Percentiles rank a stretch among this genome's conserved stretches.
phyloP scores from a whole-genome alignment of 2,113 vertebrate species.

The pig (Sus scrofa) region DNA sequence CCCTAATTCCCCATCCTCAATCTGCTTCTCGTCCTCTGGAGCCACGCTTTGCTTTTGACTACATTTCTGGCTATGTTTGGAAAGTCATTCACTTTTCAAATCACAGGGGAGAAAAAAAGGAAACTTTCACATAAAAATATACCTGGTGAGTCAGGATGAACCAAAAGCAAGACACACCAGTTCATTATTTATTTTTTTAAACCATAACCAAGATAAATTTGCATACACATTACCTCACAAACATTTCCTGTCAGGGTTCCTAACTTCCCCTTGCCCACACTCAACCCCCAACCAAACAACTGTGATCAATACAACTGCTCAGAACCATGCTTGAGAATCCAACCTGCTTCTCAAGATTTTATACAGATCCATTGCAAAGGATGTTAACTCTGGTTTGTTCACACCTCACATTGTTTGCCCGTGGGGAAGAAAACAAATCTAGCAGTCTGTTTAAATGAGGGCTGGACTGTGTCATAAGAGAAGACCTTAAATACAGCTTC shows the following conservation, averaged over 20 bases:
- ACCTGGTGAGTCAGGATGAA: neutral
- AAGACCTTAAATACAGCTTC: neutral
- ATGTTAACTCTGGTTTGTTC: neutral
- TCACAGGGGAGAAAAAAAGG: neutral
- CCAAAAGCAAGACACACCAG: neutral
- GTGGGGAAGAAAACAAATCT: neutral
- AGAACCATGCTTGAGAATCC: neutral
- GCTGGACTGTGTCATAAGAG: neutral
- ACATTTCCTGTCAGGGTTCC: neutral
- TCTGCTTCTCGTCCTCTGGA: constrained; percentile 29
- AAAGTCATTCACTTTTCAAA: constrained; percentile 32
- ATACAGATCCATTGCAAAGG: neutral
- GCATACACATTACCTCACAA: neutral
- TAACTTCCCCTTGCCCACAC: neutral
- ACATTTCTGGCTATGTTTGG: neutral
- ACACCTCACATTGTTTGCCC: neutral
- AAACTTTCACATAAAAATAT: constrained; percentile 18
- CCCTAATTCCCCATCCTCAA: constrained; percentile 63
- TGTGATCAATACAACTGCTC: neutral
- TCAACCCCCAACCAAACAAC: fast-evolving
- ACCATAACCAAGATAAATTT: neutral
- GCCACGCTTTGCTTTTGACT: constrained; percentile 2
- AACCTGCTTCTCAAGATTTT: neutral
- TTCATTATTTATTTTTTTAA: neutral
- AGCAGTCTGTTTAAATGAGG: neutral